Conservation (phyloP, 2,888 invertebrate genomes). For the Pteria penguin region DNA sequence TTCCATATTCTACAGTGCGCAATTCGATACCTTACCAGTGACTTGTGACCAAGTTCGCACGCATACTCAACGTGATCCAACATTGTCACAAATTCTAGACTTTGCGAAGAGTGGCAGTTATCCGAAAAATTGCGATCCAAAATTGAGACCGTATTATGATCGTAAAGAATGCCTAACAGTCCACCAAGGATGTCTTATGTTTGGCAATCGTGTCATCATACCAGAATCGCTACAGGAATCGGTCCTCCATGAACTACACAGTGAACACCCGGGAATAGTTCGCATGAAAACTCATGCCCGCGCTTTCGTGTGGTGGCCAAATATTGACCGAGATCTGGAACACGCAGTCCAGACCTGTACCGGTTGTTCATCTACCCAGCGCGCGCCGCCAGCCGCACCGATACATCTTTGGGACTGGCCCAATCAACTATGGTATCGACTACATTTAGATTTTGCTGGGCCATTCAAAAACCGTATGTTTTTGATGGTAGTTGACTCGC, state of each 20-base stretch:
- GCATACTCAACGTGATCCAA: slow-evolving; percentile 4
- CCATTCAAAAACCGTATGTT: slow-evolving; percentile 70
- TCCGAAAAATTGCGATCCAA: neutral
- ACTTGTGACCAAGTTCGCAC: neutral
- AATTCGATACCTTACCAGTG: neutral
- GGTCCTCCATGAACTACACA: slow-evolving; percentile 31
- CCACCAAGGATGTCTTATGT: slow-evolving; percentile 35
- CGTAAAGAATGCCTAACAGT: neutral
- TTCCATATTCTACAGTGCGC: slow-evolving; percentile 4
- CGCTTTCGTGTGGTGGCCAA: slow-evolving; percentile 66
- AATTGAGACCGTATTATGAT: neutral
- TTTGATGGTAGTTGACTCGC: slow-evolving; percentile 78
- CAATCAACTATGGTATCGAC: slow-evolving; percentile 72
- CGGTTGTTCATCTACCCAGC: no score
- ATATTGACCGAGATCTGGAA: slow-evolving; percentile 51
- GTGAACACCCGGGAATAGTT: slow-evolving; percentile 36
- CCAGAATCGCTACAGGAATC: slow-evolving; percentile 4
- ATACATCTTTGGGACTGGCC: slow-evolving; percentile 68
- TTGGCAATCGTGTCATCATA: slow-evolving; percentile 31
- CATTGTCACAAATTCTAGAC: slow-evolving; percentile 15
- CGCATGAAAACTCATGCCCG: slow-evolving; percentile 56
- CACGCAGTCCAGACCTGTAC: slow-evolving; percentile 47
- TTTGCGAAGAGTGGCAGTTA: slow-evolving; percentile 27
- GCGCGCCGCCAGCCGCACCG: slow-evolving; percentile 52
- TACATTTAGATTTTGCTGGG: slow-evolving; percentile 80